Conservation (phyloP, 2,888 invertebrate genomes). For the Salticus scenicus region DNA sequence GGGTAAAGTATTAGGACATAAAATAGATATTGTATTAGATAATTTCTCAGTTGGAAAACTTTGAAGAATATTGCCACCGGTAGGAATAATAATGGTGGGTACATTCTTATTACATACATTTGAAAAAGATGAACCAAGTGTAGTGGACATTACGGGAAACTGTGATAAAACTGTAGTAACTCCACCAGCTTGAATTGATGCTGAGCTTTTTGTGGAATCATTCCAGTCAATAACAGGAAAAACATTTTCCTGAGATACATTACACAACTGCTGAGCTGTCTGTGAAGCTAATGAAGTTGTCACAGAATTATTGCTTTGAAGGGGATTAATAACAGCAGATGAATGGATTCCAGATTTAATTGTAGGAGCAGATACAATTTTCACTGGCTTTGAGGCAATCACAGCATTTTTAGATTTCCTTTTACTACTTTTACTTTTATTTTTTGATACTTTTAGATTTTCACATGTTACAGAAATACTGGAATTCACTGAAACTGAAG, state of each 20-base stretch:
- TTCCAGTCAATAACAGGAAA: slow-evolving; percentile 25
- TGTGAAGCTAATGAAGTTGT: not conserved
- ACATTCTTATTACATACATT: slow-evolving; percentile 51
- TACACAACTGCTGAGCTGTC: not conserved
- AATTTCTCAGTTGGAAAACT: slow-evolving; percentile 42
- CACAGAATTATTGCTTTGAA: slow-evolving; percentile 10
- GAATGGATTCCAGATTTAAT: not conserved
- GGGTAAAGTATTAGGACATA: slow-evolving; percentile 51
- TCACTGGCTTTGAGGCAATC: slow-evolving; percentile 2
- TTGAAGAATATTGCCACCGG: slow-evolving; percentile 41
- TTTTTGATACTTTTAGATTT: not conserved
- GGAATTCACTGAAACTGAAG: slow-evolving; percentile 4
- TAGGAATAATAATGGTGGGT: slow-evolving; percentile 51
- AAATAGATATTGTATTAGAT: slow-evolving; percentile 55
- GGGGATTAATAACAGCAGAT: not conserved
- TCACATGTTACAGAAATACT: not conserved
- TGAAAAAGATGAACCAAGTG: slow-evolving; percentile 45
- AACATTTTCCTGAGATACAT: slow-evolving; percentile 36
- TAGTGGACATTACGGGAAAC: slow-evolving; percentile 68
- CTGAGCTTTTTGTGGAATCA: slow-evolving; percentile 21
- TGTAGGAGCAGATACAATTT: not conserved
- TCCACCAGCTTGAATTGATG: slow-evolving; percentile 41
- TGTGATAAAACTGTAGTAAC: slow-evolving; percentile 65
- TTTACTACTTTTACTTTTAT: not conserved
- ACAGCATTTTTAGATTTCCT: not conserved